Base-by-base conservation (phyloP, 1,140 invertebrate species). In the Drosophila bocki region DNA sequence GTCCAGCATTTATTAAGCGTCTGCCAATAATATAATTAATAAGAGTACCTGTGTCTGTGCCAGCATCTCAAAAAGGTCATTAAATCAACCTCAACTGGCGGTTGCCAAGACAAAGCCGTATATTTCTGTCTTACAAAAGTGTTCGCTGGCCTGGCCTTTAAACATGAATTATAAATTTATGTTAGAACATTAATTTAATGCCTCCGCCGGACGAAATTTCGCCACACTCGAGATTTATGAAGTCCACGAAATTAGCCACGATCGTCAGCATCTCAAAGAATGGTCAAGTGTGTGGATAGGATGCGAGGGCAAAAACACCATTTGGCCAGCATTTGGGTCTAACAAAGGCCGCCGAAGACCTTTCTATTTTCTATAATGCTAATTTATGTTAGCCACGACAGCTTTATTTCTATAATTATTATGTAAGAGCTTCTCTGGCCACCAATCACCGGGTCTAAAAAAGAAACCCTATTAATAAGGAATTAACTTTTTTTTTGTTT, bases 21-120 rank as follows among this genome's bases (percentile, higher is more conserved):
- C 82, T 86, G 80, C 68, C 83, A 80, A 87, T 88, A 83, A 77
- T 83, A 83, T 83, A 88, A 87, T 87, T 88, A 88, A 83, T 83
- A 83, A 79, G 71, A 65, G 68, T 81, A 79, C 68, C 68, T 61
- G 41, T 54, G 44, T 44, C 63, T 51, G 60, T 57, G 78, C 69
- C 65, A 53, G 65, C 60, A 50, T 58, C 54, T 58, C 26, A 51
- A 56, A 83, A 87, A 87, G 83, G 76, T 88, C 80, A 83, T 87
- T 87, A 87, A 87, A 78, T 88, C 84, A 77, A 70, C 80, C 63
- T 58, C 63, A 74, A 22, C 62, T 54, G 67, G 35, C 76, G 67
- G 58, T 47, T 53, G 67, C 13, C 48, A n/a, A 68, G 48, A 47
- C 62, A 70, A 47, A 57, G 75, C 54, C 67, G 47, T 48, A 75